Evolutionary conservation across 2,113 vertebrate species (phyloP), one percentile per base, ranked within the genome.

Genomic region (Ceyx melanurus): DNA sequence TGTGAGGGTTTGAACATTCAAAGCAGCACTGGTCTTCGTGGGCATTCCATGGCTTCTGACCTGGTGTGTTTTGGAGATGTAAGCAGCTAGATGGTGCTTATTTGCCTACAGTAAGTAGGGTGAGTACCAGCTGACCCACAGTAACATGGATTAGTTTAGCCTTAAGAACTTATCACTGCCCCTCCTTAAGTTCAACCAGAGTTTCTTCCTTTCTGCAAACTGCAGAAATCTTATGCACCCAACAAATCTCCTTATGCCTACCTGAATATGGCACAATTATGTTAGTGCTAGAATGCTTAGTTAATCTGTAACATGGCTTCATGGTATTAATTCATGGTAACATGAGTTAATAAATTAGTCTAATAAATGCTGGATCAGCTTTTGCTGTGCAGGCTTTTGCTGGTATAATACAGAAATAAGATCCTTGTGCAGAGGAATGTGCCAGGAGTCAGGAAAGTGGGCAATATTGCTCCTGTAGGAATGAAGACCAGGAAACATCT

Each of bases 161-260:
- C 87, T 93, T 94, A 95, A 91, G 45, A 77, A 92, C 23, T 88
- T 86, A 82, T n/a, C 89, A 85, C 92, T 96, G 75, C 82, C 89
- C 67, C 72, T 95, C 84, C 89, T 92, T 94, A 95, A 82, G 56
- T 92, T 87, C 64, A 82, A 89, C 60, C 84, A 89, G 89, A 64
- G 79, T 95, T 89, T 89, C 72, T 92, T 91, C 56, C 60, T 76
- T 93, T 92, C 89, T 92, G 87, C 89, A 77, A 25, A 15, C 64
- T 50, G 90, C 91, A 92, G 89, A 92, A 78, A 67, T 73, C 42
- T 93, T 90, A 62, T 21, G 43, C 80, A 65, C 67, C 60, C 42
- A 37, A 3, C 4, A 1, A 82, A 15, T 79, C 75, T 79, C 78
- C 35, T 76, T 87, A 66, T 33, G 57, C 78, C 73, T 85, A 46